These are phyloP conservation scores for Baryphthengus martii DNA, from an alignment of 2,113 vertebrate genomes.

Conservation along the genomic window DNA sequence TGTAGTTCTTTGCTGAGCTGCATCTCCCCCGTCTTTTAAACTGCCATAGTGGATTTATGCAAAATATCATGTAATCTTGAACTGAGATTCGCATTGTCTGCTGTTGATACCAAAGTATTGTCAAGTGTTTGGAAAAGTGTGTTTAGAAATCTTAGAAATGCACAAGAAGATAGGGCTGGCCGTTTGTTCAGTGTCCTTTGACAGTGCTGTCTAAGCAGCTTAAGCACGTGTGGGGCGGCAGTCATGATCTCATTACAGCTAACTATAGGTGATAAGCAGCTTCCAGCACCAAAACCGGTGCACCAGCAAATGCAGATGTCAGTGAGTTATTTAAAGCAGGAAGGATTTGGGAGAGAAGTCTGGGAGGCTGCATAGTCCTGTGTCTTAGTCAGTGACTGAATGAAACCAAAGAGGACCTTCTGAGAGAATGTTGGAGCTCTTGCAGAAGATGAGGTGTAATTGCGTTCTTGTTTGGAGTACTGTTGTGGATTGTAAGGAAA, in stretches of 20 bases:
- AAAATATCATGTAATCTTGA: background rate
- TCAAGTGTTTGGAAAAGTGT: background rate
- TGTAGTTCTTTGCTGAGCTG: background rate
- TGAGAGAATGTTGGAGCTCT: background rate
- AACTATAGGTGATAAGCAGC: conserved; percentile 45
- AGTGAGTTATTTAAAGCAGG: conserved; percentile 58
- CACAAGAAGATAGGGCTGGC: background rate
- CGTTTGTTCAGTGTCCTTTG: conserved; percentile 48
- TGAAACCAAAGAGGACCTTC: background rate
- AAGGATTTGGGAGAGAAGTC: conserved; percentile 36
- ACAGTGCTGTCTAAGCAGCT: conserved; percentile 44
- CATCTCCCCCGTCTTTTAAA: background rate
- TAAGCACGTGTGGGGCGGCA: conserved; percentile 35
- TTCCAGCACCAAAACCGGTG: conserved; percentile 41
- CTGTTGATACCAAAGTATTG: background rate
- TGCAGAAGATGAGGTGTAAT: background rate
- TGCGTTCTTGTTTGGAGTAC: background rate
- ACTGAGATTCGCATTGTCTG: background rate
- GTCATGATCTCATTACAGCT: conserved; percentile 56
- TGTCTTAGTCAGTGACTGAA: background rate
- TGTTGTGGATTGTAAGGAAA: background rate
- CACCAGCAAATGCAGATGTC: conserved; percentile 21
- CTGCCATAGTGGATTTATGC: background rate
- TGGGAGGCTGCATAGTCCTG: background rate
- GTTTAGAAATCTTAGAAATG: background rate